A percentile compares a stretch with the other conserved stretches of the same genome.
phyloP scores from a whole-genome alignment of 2,888 invertebrate genomes.

The Andrena hattorfiana region DNA sequence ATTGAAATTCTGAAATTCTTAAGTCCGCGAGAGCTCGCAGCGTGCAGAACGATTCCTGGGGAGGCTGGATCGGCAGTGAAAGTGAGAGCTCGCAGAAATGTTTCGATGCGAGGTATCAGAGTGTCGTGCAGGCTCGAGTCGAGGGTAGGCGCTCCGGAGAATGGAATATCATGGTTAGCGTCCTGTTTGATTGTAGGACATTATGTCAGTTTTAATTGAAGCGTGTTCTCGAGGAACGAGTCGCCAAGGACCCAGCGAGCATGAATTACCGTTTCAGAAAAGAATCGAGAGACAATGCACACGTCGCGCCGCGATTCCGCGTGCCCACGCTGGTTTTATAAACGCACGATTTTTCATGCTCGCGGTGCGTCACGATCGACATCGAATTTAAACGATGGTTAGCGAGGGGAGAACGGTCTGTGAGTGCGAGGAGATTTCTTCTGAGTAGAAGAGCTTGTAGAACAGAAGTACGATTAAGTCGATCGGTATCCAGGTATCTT shows the following conservation, averaged over 20 bases:
- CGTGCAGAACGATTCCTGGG: no score
- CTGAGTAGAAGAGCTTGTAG: no score
- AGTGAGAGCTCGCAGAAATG: no score
- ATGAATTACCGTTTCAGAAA: conserved; percentile 13
- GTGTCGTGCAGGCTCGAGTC: no score
- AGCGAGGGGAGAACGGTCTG: neutral
- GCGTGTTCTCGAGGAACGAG: conserved; percentile 31
- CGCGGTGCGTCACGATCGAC: conserved; percentile 8
- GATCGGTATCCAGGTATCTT: no score
- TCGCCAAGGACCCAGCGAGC: conserved; percentile 30
- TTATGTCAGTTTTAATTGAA: conserved; percentile 33
- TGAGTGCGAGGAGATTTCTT: neutral
- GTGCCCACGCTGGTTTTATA: conserved; percentile 30
- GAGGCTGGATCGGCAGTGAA: no score
- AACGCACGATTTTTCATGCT: conserved; percentile 39
- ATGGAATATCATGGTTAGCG: neutral
- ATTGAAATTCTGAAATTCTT: no score
- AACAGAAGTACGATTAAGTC: no score
- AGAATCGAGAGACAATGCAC: conserved; percentile 40
- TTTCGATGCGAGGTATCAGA: no score
- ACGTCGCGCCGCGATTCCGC: conserved; percentile 30
- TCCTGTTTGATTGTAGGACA: conserved; percentile 4
- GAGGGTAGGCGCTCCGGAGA: neutral
- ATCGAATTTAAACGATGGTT: conserved; percentile 15
- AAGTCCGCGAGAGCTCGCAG: no score